A percentile compares a stretch with the other conserved stretches of the same genome.
These are phyloP conservation scores for Ctenopoma kingsleyae DNA, from an alignment of 2,797 vertebrate genomes.

Conservation along the genomic window DNA sequence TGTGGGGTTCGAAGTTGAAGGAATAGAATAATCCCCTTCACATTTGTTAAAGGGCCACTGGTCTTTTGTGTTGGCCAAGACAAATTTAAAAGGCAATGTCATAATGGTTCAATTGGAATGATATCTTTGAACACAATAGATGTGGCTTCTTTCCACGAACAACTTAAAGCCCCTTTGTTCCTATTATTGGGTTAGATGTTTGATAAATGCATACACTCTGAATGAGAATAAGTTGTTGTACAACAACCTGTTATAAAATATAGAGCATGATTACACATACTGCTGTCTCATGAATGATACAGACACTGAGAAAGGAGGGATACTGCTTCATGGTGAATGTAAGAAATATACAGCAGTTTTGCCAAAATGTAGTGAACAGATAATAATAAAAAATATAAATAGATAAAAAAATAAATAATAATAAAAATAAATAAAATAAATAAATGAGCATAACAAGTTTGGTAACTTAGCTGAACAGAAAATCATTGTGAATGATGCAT, in stretches of 20 bases:
- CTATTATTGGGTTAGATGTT: conserved; percentile 84
- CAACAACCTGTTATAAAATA: conserved; percentile 85
- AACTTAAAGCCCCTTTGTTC: conserved; percentile 86
- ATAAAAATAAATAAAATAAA: too few species aligned
- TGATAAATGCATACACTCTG: conserved; percentile 83
- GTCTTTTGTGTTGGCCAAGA: conserved; percentile 85
- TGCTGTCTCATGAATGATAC: conserved; percentile 76
- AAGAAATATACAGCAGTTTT: neutral
- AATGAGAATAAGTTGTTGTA: conserved; percentile 85
- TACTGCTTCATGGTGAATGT: conserved; percentile 7
- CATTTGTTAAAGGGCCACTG: conserved; percentile 90
- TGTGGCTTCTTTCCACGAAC: conserved; percentile 85
- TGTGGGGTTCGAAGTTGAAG: conserved; percentile 83
- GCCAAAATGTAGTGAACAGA: neutral
- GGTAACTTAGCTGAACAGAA: neutral
- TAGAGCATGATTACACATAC: conserved; percentile 83
- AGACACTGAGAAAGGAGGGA: conserved; percentile 32
- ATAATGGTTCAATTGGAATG: conserved; percentile 87
- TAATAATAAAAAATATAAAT: neutral
- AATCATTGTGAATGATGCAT: neutral
- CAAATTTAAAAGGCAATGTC: conserved; percentile 87
- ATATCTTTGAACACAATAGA: conserved; percentile 86
- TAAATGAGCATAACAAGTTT: neutral
- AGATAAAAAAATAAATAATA: too few species aligned
- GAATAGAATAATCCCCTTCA: conserved; percentile 88